Evolutionary conservation across 1,140 invertebrate species (phyloP).

Genomic region (Dryas iulia): DNA sequence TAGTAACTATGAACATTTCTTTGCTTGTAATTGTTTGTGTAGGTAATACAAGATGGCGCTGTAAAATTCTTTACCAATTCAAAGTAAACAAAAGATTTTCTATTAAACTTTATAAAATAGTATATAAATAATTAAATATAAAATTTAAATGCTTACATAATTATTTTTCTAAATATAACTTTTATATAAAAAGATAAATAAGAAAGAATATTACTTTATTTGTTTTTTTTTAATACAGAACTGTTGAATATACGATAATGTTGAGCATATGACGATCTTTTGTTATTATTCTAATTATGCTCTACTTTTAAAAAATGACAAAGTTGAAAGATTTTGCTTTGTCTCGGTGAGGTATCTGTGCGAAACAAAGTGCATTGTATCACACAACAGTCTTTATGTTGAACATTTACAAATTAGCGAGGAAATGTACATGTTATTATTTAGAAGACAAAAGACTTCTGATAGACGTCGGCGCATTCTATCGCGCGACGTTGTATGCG

Average conservation of each 20-base stretch:
- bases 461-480: slow-evolving; percentile 46
- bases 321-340: slow-evolving; percentile 22
- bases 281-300: not conserved
- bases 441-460: slow-evolving; percentile 53
- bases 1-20: not conserved
- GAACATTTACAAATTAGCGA: slow-evolving; percentile 49
- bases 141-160: too few species aligned
- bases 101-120: not conserved
- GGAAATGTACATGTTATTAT: slow-evolving; percentile 41
- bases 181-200: too few species aligned
- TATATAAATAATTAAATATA: not conserved
- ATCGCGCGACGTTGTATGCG: slow-evolving; percentile 37
- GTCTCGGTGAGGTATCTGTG: slow-evolving; percentile 17
- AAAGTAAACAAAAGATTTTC: not conserved
- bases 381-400: slow-evolving; percentile 30
- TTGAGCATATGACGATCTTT: not conserved
- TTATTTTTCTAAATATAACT: too few species aligned
- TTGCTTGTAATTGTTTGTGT: too few species aligned
- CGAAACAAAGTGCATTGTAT: slow-evolving; percentile 36
- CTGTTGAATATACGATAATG: not conserved
- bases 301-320: slow-evolving; percentile 4
- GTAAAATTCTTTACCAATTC: not conserved
- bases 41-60: not conserved
- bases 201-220: too few species aligned
- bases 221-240: too few species aligned